Percentiles rank a stretch among this genome's conserved stretches.
phyloP scores from a whole-genome alignment of 92 coral and sea anemone species.

The Porites rus region DNA sequence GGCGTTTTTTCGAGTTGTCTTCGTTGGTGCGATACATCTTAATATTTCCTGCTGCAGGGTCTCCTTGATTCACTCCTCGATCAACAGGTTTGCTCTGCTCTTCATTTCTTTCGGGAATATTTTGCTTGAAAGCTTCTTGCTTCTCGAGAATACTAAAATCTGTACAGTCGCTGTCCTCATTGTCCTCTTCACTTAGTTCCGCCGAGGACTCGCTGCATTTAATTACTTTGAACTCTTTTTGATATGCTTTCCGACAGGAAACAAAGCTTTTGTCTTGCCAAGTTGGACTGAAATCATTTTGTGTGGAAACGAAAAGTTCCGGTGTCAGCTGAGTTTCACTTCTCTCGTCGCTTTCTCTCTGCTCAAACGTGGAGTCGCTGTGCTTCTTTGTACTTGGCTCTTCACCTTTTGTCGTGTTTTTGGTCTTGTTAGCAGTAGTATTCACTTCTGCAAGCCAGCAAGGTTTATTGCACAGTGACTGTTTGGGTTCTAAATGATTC shows the following conservation, averaged over 20 bases:
- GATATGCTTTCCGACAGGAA: neutral
- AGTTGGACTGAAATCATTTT: neutral
- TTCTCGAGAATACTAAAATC: neutral
- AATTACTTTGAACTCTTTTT: neutral
- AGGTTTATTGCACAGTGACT: neutral
- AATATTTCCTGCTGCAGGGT: neutral
- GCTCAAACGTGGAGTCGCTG: neutral
- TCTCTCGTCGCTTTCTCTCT: neutral
- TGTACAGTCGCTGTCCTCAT: neutral
- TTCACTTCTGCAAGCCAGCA: neutral
- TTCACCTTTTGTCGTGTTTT: neutral
- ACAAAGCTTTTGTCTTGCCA: neutral
- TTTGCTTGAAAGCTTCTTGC: neutral
- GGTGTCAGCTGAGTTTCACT: neutral
- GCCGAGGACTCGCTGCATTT: neutral
- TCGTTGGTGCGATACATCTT: slow-evolving; percentile 1
- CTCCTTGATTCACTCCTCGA: neutral
- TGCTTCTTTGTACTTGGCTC: neutral
- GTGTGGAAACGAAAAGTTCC: neutral
- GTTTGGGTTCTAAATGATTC: neutral
- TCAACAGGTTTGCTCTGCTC: too few relatives aligned
- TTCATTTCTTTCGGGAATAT: neutral
- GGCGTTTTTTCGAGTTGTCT: slow-evolving; percentile 6
- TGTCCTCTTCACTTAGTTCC: slow-evolving; percentile 9
- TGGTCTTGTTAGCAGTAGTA: neutral